Percentiles rank a stretch among this genome's conserved stretches.
Evolutionary conservation across 35 echinoderm and acorn worm species (phyloP).

Genomic region (Apostichopus japonicus): DNA sequence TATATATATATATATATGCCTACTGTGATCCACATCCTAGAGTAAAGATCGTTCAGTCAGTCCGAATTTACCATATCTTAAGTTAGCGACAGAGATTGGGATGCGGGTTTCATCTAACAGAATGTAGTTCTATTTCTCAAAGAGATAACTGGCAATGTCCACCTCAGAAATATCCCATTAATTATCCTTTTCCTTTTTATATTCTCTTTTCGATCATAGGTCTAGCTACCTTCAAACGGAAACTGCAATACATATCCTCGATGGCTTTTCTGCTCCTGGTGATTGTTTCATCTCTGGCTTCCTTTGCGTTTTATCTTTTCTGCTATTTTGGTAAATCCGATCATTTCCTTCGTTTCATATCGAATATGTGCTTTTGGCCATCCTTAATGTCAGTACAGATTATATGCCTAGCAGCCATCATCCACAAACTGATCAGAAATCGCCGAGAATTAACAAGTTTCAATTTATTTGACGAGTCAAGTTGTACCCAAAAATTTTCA

Average conservation of each 20-base stretch:
- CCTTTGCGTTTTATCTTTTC: not conserved
- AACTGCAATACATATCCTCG: not conserved
- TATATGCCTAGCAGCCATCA: not conserved
- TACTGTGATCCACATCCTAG: too few species aligned
- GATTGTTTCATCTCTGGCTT: not conserved
- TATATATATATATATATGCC: too few species aligned
- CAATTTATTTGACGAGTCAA: conserved; percentile 2
- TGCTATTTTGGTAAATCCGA: conserved; percentile 16
- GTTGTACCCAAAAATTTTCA: not conserved
- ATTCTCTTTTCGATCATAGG: not conserved
- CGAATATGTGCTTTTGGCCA: conserved; percentile 16
- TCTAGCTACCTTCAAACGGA: not conserved
- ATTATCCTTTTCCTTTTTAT: too few species aligned
- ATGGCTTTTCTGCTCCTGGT: not conserved
- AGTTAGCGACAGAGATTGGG: too few species aligned
- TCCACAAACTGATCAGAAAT: not conserved
- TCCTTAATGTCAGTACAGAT: not conserved
- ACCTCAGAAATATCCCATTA: too few species aligned
- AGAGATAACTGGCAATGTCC: too few species aligned
- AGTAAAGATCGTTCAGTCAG: too few species aligned
- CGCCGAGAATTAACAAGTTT: too few species aligned
- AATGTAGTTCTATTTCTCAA: too few species aligned
- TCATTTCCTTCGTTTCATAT: not conserved
- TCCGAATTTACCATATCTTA: too few species aligned
- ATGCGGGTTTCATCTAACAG: too few species aligned